Percentiles rank a stretch among this genome's conserved stretches.
Conservation (phyloP, 2,888 invertebrate species). For the Chymomyza procnemis region DNA sequence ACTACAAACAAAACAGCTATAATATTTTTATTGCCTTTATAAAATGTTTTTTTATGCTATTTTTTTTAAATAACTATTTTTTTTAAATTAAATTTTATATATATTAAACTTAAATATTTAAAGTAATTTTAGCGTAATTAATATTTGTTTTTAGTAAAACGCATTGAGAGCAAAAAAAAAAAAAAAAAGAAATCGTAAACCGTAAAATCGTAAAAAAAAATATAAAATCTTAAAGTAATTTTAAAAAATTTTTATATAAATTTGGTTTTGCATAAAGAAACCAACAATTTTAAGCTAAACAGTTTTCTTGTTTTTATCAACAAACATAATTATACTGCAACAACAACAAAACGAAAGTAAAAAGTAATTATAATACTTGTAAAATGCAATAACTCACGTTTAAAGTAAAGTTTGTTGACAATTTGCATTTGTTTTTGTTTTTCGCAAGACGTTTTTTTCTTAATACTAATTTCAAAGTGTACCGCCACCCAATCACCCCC, state of each 20-base stretch:
- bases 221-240: conserved; percentile 65
- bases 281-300: conserved; percentile 46
- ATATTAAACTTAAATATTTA: conserved; percentile 43
- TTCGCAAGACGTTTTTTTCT: conserved; percentile 66
- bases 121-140: conserved; percentile 69
- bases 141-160: conserved; percentile 67
- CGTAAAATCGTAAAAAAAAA: conserved; percentile 22
- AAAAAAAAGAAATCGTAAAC: conserved; percentile 46
- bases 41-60: conserved; percentile 51
- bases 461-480: conserved; percentile 33
- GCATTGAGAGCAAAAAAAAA: no score
- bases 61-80: conserved; percentile 41
- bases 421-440: conserved; percentile 76
- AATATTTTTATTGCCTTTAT: conserved; percentile 35
- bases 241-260: conserved; percentile 34
- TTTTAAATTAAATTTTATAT: conserved; percentile 63
- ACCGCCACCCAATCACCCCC: neutral
- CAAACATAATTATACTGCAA: conserved; percentile 32
- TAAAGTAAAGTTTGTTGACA: conserved; percentile 60
- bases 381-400: conserved; percentile 53
- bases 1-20: neutral
- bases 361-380: conserved; percentile 52
- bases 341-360: conserved; percentile 37
- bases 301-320: conserved; percentile 74
- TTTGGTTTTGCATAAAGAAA: conserved; percentile 30